Conservation (phyloP, 1,140 invertebrate species). For the Neodiprion virginianus region DNA sequence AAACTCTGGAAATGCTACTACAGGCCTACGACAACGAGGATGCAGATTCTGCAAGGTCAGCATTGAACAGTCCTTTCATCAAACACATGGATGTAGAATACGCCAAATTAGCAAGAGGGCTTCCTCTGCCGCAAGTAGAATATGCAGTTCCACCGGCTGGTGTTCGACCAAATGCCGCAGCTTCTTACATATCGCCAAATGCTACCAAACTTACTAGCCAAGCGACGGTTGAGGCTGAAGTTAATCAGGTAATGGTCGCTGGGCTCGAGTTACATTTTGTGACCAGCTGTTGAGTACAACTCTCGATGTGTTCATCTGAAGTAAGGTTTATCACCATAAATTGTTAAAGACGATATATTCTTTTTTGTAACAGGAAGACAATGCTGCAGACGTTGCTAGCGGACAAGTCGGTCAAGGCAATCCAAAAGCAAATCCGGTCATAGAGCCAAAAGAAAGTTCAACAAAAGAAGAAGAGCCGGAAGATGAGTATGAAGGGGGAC, state of each 20-base stretch:
- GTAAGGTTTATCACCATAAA: too few species aligned
- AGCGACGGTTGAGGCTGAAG: slow-evolving; percentile 54
- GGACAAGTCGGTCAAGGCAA: background rate
- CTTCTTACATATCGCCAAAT: slow-evolving; percentile 73
- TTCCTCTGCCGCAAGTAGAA: slow-evolving; percentile 71
- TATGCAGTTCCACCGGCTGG: slow-evolving; percentile 65
- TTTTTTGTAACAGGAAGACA: background rate
- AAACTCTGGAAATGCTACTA: slow-evolving; percentile 82
- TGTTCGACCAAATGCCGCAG: slow-evolving; percentile 73
- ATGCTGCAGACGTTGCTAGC: background rate
- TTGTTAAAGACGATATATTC: too few species aligned
- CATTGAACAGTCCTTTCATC: slow-evolving; percentile 86
- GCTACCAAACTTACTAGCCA: slow-evolving; percentile 51
- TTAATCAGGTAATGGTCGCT: slow-evolving; percentile 43
- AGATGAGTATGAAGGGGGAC: background rate
- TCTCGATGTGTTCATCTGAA: too few species aligned
- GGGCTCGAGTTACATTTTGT: background rate
- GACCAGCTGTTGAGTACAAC: background rate
- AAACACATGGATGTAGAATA: slow-evolving; percentile 96
- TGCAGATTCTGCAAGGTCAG: slow-evolving; percentile 75
- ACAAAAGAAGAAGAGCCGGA: background rate
- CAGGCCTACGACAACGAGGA: slow-evolving; percentile 93
- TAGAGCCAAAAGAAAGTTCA: background rate
- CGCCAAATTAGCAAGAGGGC: slow-evolving; percentile 78
- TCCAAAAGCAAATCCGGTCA: background rate